Conservation (phyloP, 2,797 vertebrate genomes). For the Rhynchonycteris naso region DNA sequence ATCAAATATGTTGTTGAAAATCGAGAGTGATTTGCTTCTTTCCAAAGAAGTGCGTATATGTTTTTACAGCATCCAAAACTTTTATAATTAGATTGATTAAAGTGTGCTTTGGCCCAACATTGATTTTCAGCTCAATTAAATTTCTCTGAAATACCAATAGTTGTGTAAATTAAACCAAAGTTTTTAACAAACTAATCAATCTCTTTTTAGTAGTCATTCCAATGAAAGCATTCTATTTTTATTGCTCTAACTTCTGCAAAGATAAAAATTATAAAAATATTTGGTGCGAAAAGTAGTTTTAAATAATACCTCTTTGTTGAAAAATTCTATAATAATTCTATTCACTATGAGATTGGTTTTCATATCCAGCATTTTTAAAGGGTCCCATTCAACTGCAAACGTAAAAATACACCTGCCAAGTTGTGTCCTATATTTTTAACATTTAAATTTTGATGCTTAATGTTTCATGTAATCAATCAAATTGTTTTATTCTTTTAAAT, state of each 20-base stretch:
- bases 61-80: background rate
- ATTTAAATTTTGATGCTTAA: background rate
- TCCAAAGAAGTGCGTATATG: background rate
- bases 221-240: background rate
- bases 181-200: background rate
- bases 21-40: background rate
- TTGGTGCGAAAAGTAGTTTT: constrained; percentile 33
- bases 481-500: background rate
- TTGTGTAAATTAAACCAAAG: background rate
- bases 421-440: background rate
- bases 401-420: background rate
- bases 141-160: constrained; percentile 45
- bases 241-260: background rate
- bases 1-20: background rate
- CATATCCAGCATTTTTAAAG: background rate
- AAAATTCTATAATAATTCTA: background rate
- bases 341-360: background rate
- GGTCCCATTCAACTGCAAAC: background rate
- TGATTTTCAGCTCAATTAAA: constrained; percentile 25
- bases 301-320: background rate
- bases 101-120: background rate
- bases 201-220: constrained; percentile 2
- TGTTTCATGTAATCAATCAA: background rate
- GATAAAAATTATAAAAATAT: background rate
- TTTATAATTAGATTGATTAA: constrained; percentile 49